Evolutionary conservation across 2,888 invertebrate genomes (phyloP), one percentile per base, ranked within the genome.

Genomic region (Pseudococcus longispinus): DNA sequence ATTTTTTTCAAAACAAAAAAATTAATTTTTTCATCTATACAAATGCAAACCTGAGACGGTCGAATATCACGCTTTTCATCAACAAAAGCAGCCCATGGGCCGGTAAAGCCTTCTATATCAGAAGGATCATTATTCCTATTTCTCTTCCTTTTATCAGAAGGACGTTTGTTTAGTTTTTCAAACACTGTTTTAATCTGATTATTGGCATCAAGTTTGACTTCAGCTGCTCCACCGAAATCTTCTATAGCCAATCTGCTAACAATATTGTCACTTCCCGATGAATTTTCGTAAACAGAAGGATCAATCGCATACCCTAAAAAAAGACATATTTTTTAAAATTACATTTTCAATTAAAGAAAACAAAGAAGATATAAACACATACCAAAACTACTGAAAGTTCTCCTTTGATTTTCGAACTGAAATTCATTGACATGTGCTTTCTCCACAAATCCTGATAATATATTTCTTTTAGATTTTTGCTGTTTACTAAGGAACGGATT

Each of bases 31-130:
- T 1, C 77, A 60, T 87, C 74, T 20, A n/a, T n/a, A n/a, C n/a
- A n/a, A 74, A 55, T 65, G 88, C 89, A 89, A 90, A 92, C 93
- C 87, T 97, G 97, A 87, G 95, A 94, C 0, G 99, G 99, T 90
- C 95, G 96, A 90, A 97, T 94, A 0, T 97, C 93, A 87, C 95
- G 94, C 89, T 95, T 93, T 91, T 99, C 99, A 90, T 98, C 97
- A 11, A 94, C 93, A 91, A 93, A 99, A 86, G 96, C 96, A 87
- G 97, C 99, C 99, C 99, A 99, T 0, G 99, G 99, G 0, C 99
- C 99, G 0, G 98, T 92, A 90, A 98, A 99, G 0, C 98, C 98
- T 70, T 95, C 97, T 29, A 99, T 93, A 91, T 99, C 99, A 23
- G 94, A 93, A 0, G 99, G 95, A 89, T 98, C 94, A 90, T 95